Evolutionary conservation across 1,140 invertebrate species (phyloP).

Genomic region (Eurosta solidaginis): DNA sequence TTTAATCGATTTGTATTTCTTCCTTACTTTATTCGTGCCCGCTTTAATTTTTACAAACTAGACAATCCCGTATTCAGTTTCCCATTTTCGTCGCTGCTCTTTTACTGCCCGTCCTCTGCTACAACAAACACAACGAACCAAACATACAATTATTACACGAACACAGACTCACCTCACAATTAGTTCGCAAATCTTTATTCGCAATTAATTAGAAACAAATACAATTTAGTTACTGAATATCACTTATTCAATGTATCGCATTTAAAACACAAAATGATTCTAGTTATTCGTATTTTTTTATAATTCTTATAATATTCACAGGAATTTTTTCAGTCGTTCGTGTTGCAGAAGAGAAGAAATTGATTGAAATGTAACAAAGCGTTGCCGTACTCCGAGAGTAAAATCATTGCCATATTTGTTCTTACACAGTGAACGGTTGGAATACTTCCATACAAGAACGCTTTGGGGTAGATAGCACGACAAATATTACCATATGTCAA

Average conservation of each 20-base stretch:
- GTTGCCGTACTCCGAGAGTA: neutral
- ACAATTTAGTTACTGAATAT: conserved; percentile 9
- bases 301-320: conserved; percentile 26
- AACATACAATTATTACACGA: neutral
- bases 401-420: too few species aligned
- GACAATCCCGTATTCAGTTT: conserved; percentile 11
- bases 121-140: neutral
- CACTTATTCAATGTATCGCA: neutral
- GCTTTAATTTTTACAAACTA: conserved; percentile 2
- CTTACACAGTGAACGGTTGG: neutral
- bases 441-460: too few species aligned
- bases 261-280: conserved; percentile 13
- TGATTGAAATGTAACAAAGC: conserved; percentile 19
- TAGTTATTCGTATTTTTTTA: conserved; percentile 28
- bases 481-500: too few species aligned
- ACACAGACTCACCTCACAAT: conserved; percentile 21
- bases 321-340: conserved; percentile 31
- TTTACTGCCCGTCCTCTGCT: neutral
- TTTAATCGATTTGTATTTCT: conserved; percentile 7
- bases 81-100: neutral
- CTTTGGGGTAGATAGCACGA: too few species aligned
- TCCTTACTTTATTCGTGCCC: neutral
- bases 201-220: conserved; percentile 27
- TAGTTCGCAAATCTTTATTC: conserved; percentile 26
- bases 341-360: conserved; percentile 28